Evolutionary conservation across 2,113 vertebrate species (phyloP), one percentile per base, ranked within the genome.

Genomic region (Dolichallabes microphthalmus): DNA sequence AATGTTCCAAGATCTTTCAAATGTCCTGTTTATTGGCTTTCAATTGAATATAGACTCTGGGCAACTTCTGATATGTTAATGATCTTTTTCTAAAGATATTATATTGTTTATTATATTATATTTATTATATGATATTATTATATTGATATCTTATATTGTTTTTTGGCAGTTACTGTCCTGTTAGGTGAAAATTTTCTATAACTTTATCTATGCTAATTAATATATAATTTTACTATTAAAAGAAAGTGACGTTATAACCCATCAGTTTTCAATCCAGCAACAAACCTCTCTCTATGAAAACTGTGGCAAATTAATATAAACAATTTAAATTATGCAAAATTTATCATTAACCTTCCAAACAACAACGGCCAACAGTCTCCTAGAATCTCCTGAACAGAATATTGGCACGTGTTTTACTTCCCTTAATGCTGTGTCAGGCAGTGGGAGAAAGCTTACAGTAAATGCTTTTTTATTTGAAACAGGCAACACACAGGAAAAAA

Each of bases 381-480:
- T 20, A 69, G 30, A 68, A 68, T 27, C 13, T 14, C 9, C 22
- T 55, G 15, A n/a, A 66, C 50, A 69, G 80, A 50, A 55, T 10
- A 32, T 22, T 57, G 64, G 4, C 14, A 66, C 12, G 25, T 5
- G 0, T 57, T 69, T 68, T 52, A 69, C 30, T 64, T 53, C 0
- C n/a, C 50, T 9, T 15, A 32, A 27, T 30, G 27, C 27, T 39
- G 22, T 66, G 25, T 66, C 14, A 52, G 30, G 15, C 61, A 68
- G 25, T 39, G 20, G 39, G 35, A 11, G 6, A 52, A 69, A 71
- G 50, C 22, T 53, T 39, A 22, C 9, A 25, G 15, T 68, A 82
- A 55, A 68, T n/a, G 20, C 14, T 27, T 25, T 69, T 57, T 83
- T 73, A 74, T 8, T 83, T 83, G 35, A 60, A 57, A 32, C 45